These are phyloP conservation scores for Cynodonichthys magdalenae DNA, from an alignment of 2,797 vertebrate species.

Conservation along the genomic window DNA sequence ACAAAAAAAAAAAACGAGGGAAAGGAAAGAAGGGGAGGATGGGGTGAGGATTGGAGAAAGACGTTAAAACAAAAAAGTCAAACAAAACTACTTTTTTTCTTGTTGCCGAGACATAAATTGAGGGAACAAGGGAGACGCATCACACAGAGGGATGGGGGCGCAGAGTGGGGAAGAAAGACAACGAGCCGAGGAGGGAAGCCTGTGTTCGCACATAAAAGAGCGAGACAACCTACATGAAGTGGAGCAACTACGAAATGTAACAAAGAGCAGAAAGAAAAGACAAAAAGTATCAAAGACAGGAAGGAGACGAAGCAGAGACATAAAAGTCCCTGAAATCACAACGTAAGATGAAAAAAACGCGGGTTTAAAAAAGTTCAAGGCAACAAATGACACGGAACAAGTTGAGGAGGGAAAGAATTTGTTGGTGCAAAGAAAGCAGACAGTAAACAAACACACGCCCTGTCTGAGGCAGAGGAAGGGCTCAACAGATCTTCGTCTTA, in stretches of 20 bases:
- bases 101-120: slow-evolving; percentile 28
- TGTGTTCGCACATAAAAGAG: slow-evolving; percentile 20
- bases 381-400: slow-evolving; percentile 13
- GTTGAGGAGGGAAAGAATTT: slow-evolving; percentile 31
- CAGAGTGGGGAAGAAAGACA: slow-evolving; percentile 5
- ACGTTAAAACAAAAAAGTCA: slow-evolving; percentile 15
- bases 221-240: slow-evolving; percentile 19
- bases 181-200: slow-evolving; percentile 22
- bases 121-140: slow-evolving; percentile 22
- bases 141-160: slow-evolving; percentile 1
- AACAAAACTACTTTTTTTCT: slow-evolving; percentile 43
- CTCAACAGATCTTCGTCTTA: slow-evolving; percentile 58
- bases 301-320: not conserved
- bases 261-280: slow-evolving; percentile 12
- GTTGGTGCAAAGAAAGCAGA: slow-evolving; percentile 51
- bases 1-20: slow-evolving; percentile 10
- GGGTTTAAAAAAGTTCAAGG: slow-evolving; percentile 32
- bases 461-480: slow-evolving; percentile 58
- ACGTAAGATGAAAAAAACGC: slow-evolving; percentile 7
- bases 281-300: slow-evolving; percentile 25
- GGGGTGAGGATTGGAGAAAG: slow-evolving; percentile 11
- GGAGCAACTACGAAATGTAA: slow-evolving; percentile 1
- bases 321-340: slow-evolving; percentile 14
- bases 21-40: not conserved
- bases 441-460: slow-evolving; percentile 67